phyloP scores from a whole-genome alignment of 1,140 invertebrate species.

The Solenopsis invicta region DNA sequence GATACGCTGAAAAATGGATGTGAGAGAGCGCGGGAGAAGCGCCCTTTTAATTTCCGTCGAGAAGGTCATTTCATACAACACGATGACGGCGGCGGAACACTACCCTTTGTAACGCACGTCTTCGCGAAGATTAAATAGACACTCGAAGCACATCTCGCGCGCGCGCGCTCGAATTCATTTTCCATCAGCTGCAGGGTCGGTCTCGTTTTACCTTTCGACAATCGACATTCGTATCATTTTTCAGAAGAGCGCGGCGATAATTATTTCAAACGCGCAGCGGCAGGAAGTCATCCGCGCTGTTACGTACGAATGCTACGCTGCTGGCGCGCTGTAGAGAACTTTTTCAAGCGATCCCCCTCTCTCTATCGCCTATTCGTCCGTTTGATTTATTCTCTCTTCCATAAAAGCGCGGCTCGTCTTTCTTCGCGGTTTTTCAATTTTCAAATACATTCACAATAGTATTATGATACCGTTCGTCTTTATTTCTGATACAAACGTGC shows the following conservation, averaged over 20 bases:
- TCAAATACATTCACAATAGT: not conserved
- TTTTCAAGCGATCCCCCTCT: constrained; percentile 20
- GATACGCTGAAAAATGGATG: constrained; percentile 33
- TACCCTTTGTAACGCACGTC: constrained; percentile 39
- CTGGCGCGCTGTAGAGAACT: too few relatives aligned
- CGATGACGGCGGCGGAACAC: not conserved
- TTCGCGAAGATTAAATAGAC: constrained; percentile 43
- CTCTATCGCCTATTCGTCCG: not conserved
- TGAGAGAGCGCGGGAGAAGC: not conserved
- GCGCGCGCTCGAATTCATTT: constrained; percentile 31
- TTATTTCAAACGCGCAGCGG: constrained; percentile 36
- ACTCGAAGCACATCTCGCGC: constrained; percentile 39
- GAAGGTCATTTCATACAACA: constrained; percentile 36
- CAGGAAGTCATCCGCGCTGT: constrained; percentile 20
- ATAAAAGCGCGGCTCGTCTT: constrained; percentile 35
- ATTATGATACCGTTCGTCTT: not conserved
- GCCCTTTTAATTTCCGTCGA: constrained; percentile 57
- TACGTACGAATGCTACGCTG: not conserved
- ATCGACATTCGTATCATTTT: constrained; percentile 9
- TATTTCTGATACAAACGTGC: not conserved
- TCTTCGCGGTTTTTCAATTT: constrained; percentile 25
- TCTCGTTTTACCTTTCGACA: constrained; percentile 40
- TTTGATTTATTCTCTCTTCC: constrained; percentile 47
- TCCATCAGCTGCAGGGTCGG: not conserved
- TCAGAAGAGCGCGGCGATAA: constrained; percentile 25